Base-by-base conservation (phyloP, 2,888 invertebrate genomes). In the Melanophora roralis region DNA sequence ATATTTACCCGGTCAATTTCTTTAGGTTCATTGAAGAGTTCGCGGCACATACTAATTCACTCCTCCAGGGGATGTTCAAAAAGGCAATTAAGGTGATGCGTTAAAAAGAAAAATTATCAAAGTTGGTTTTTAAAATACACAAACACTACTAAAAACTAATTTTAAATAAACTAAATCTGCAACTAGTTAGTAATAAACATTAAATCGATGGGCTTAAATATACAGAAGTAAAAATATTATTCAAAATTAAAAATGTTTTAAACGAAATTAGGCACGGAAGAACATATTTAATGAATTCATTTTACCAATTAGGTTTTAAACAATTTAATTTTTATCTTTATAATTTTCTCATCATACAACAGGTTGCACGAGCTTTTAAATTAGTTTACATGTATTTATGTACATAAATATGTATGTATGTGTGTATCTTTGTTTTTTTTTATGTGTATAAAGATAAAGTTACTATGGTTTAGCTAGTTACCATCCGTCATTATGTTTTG, bases 251-350 rank as follows among this genome's bases (percentile, higher is more conserved):
- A 55, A 68, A 1, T 19, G 34, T 19, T 43, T 71, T 57, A 55
- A 68, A 57, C 36, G 68, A 72, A 62, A 49, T 67, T 67, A 14
- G 19, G 38, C 74, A 68, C 72, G 67, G 34, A 27, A 6, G 27
- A 27, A 27, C 55, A 53, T 68, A 76, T 73, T 74, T 72, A 75
- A 23, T 65, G 23, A 38, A 72, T 76, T 57, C 34, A 76, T 51
- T 80, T 76, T 45, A 40, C 62, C 76, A 80, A 76, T 80, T 76
- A 68, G 36, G 72, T 34, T 76, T 76, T 76, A 68, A 80, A 72
- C 72, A 72, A 76, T 67, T 80, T 76, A 73, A 76, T 67, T 76
- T 76, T 55, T 57, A 64, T 51, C 36, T 12, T 49, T 32, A 43
- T 36, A 59, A 67, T 57, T 34, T 80, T 76, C 72, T 60, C 65